Evolutionary conservation across 2,888 invertebrate species (phyloP).

Genomic region (Tipula unca): DNA sequence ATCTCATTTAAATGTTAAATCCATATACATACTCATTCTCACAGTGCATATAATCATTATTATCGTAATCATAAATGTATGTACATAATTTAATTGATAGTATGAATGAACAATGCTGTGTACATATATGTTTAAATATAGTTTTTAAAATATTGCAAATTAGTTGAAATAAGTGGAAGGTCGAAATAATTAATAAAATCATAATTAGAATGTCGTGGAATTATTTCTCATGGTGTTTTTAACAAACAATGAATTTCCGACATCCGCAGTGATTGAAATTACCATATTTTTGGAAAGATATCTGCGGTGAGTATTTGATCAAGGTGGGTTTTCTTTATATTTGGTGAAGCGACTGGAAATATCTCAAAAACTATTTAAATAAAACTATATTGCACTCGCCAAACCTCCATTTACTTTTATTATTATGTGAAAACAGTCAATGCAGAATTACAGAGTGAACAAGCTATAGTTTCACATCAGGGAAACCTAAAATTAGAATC

Average conservation of each 20-base stretch:
- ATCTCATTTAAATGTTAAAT: neutral
- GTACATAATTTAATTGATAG: neutral
- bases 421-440: too few species aligned
- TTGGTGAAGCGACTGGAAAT: too few species aligned
- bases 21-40: neutral
- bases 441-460: too few species aligned
- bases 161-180: neutral
- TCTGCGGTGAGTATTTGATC: neutral
- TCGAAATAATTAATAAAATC: neutral
- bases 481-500: too few species aligned
- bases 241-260: neutral
- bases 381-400: too few species aligned
- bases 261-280: neutral
- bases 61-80: neutral
- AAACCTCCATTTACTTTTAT: too few species aligned
- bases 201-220: neutral
- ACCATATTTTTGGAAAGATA: neutral
- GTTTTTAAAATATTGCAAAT: neutral
- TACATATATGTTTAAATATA: neutral
- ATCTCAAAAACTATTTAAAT: too few species aligned
- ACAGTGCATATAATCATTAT: neutral
- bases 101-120: neutral
- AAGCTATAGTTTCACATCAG: too few species aligned
- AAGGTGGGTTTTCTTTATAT: too few species aligned
- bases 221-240: neutral